These are phyloP conservation scores for Diorhabda carinulata DNA, from an alignment of 1,140 invertebrate genomes.

Conservation along the genomic window DNA sequence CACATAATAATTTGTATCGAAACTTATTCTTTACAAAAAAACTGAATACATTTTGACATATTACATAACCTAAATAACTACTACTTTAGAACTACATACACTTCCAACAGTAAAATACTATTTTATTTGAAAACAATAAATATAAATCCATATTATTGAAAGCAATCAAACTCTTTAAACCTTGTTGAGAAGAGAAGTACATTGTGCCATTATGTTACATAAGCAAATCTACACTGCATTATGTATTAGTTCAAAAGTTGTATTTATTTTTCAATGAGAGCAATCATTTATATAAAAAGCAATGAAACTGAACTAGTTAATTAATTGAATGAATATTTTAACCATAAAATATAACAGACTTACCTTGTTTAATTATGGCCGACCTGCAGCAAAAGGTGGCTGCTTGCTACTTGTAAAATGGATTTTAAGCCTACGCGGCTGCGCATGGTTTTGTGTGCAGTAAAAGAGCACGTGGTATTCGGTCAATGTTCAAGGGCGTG, in stretches of 20 bases:
- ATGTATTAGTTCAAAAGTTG: background rate
- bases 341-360: background rate
- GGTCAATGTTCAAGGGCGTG: background rate
- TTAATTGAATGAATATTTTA: background rate
- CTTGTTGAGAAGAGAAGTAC: too few species aligned
- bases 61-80: constrained; percentile 6
- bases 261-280: background rate
- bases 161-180: too few species aligned
- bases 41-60: background rate
- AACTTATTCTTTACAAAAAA: too few species aligned
- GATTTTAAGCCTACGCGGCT: constrained; percentile 1
- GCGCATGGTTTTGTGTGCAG: background rate
- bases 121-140: too few species aligned
- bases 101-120: too few species aligned
- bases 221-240: background rate
- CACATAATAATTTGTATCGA: too few species aligned
- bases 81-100: background rate
- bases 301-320: background rate
- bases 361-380: background rate
- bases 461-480: constrained; percentile 1
- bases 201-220: background rate
- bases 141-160: too few species aligned
- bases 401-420: background rate
- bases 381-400: constrained; percentile 6
- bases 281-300: background rate